Percentiles rank a stretch among this genome's conserved stretches.
Evolutionary conservation across 2,113 vertebrate species (phyloP).

Genomic region (Oncorhynchus keta): DNA sequence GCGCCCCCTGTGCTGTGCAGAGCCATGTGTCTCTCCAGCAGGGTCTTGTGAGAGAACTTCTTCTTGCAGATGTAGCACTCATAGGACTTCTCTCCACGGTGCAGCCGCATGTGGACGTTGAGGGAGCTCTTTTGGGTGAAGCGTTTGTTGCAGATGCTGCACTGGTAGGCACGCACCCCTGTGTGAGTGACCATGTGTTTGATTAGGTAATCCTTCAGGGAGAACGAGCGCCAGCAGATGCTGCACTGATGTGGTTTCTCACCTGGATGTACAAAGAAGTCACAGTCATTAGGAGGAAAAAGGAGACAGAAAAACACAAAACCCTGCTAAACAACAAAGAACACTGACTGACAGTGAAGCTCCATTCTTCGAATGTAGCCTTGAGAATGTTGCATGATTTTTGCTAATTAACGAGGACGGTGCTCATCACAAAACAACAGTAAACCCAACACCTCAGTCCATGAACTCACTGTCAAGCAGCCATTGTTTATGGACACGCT

Average conservation of each 20-base stretch:
- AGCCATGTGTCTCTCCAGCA: slow-evolving; percentile 98
- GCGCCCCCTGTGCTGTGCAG: slow-evolving; percentile 86
- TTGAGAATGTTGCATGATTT: background rate
- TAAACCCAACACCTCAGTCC: background rate
- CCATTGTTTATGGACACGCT: background rate
- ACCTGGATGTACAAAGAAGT: slow-evolving; percentile 74
- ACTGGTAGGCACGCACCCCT: slow-evolving; percentile 98
- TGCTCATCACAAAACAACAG: background rate
- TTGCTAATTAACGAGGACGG: background rate
- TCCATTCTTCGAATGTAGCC: background rate
- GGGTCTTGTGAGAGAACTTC: slow-evolving; percentile 99
- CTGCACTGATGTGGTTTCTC: slow-evolving; percentile 99
- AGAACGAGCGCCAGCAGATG: slow-evolving; percentile 99
- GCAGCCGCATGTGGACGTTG: slow-evolving; percentile 99
- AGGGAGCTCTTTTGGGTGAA: slow-evolving; percentile 99
- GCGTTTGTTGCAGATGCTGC: slow-evolving; percentile 99
- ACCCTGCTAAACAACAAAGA: background rate
- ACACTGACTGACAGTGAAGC: background rate
- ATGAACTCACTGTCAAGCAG: background rate
- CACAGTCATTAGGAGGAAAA: slow-evolving; percentile 1
- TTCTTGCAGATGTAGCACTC: slow-evolving; percentile 99
- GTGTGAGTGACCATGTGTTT: slow-evolving; percentile 99
- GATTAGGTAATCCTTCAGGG: slow-evolving; percentile 99
- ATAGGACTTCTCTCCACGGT: slow-evolving; percentile 98
- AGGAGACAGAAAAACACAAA: background rate